Conservation (phyloP, 1,140 invertebrate species). For the Hormaphis cornu region DNA sequence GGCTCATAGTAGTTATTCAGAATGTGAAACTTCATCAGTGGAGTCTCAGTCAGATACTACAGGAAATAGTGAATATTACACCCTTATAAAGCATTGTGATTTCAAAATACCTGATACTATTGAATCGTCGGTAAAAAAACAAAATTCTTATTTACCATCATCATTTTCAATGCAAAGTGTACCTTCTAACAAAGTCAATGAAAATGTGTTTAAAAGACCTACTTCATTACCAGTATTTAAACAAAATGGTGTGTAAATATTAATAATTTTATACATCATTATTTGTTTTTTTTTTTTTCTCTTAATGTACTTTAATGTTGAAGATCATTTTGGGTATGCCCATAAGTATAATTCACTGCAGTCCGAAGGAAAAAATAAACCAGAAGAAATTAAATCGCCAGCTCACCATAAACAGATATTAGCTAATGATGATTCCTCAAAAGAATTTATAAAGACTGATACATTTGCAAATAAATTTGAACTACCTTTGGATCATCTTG, state of each 20-base stretch:
- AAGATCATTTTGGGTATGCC: slow-evolving; percentile 21
- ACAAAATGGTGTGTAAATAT: slow-evolving; percentile 1
- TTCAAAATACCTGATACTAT: not conserved
- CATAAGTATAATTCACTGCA: not conserved
- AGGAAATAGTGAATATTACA: not conserved
- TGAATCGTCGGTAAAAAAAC: not conserved
- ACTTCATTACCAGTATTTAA: slow-evolving; percentile 17
- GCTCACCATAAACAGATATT: not conserved
- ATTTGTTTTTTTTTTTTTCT: not conserved
- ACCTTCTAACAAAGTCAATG: not conserved
- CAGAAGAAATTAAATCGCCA: not conserved
- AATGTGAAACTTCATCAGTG: not conserved
- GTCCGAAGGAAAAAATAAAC: not conserved
- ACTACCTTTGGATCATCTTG: slow-evolving; percentile 5
- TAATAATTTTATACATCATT: not conserved
- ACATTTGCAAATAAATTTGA: not conserved
- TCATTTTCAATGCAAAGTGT: slow-evolving; percentile 23
- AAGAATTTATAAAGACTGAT: slow-evolving; percentile 4
- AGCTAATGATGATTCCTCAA: not conserved
- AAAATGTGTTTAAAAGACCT: not conserved
- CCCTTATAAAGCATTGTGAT: not conserved
- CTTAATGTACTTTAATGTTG: not conserved
- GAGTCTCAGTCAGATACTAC: not conserved
- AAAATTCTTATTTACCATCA: not conserved
- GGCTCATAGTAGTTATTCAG: slow-evolving; percentile 17